phyloP scores from a whole-genome alignment of 37 sponge, comb jelly and placozoan genomes.

The Crambe crambe region DNA sequence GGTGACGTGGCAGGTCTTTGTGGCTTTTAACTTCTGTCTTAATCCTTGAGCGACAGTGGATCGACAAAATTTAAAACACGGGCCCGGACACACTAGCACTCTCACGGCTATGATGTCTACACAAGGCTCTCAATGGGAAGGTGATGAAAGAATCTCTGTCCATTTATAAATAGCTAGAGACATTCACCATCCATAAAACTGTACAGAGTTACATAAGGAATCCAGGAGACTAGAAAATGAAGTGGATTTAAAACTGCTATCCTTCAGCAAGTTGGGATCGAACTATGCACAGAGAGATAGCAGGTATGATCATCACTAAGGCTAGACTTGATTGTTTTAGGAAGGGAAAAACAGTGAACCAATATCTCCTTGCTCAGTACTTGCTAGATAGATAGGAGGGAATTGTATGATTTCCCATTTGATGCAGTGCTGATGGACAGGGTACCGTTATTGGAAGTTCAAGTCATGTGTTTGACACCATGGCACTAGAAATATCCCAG shows the following conservation, averaged over 20 bases:
- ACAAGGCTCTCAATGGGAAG: constrained; percentile 44
- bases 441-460: constrained; percentile 29
- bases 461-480: constrained; percentile 89
- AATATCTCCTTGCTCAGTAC: background rate
- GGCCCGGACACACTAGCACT: too few species aligned
- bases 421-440: background rate
- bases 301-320: too few species aligned
- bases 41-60: too few species aligned
- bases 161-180: background rate
- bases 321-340: background rate
- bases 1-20: constrained; percentile 13
- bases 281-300: constrained; percentile 64
- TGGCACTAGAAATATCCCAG: constrained; percentile 87
- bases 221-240: constrained; percentile 88
- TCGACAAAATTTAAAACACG: too few species aligned
- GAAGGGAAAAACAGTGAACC: background rate
- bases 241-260: constrained; percentile 86
- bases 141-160: background rate
- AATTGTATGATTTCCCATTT: too few species aligned
- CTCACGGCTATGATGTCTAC: background rate
- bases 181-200: background rate
- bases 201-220: constrained; percentile 77
- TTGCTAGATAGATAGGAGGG: too few species aligned
- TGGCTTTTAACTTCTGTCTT: too few species aligned
- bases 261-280: constrained; percentile 91